Base-by-base conservation (phyloP, 1,140 invertebrate genomes). In the Drosophila eugracilis region DNA sequence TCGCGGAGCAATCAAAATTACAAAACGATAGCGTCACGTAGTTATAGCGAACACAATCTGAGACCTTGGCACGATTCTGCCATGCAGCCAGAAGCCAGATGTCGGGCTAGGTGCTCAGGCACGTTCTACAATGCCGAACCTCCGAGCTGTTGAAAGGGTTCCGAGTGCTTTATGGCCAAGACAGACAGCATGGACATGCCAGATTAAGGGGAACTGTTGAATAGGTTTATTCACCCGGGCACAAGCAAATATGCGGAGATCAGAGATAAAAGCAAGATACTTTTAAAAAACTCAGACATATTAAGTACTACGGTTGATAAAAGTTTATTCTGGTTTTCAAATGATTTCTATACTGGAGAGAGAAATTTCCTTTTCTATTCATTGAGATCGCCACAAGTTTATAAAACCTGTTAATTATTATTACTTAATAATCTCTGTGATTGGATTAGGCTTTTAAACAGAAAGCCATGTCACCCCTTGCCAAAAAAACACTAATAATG, bases 51-150 rank as follows among this genome's bases (percentile, higher is more conserved):
- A 88, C 39, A 77, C 58, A 86, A 86, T 86, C 74, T 66, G 74
- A 86, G 81, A 86, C 81, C 81, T 86, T 86, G 81, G 83, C 81
- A 88, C 81, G 81, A 86, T 86, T 86, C 81, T 75, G 65, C 58
- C 72, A 80, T 75, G 71, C 45, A 48, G 60, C 52, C 72, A 75
- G 59, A 75, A 48, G 60, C 52, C 72, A 75, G 59, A 75, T 75
- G 71, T 75, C 59, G 52, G 55, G 26, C 47, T 59, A 39, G 70
- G 67, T 53, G 70, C 66, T 50, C 53, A 42, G 63, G 63, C 63
- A 67, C 63, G 63, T 67, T 67, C 62, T 53, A 67, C 60, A 52
- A 44, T 34, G 60, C 19, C 57, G 45, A n/a, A 67, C 19, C 63
- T 52, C 36, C 62, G 30, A 26, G 17, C 41, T 22, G 62, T 22